These are phyloP conservation scores for Cephonodes hylas DNA, from an alignment of 2,888 invertebrate genomes.

Conservation along the genomic window DNA sequence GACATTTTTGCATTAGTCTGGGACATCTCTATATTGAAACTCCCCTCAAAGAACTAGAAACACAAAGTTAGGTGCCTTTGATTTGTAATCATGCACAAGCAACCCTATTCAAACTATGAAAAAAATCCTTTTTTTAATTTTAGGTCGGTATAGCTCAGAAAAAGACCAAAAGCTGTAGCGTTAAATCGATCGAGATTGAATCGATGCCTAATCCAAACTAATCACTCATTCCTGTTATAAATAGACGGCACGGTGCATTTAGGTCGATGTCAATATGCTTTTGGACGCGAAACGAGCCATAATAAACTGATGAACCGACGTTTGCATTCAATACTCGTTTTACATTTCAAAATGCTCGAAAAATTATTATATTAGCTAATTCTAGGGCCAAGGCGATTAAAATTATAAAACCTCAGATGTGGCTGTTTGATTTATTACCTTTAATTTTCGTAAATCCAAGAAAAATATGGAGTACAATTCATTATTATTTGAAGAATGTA, in stretches of 20 bases:
- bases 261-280: slow-evolving; percentile 53
- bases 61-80: too few relatives aligned
- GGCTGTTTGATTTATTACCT: neutral
- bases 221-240: slow-evolving; percentile 37
- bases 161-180: neutral
- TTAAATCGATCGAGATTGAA: neutral
- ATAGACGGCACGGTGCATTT: slow-evolving; percentile 46
- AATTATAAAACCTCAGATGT: neutral
- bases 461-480: neutral
- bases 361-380: neutral
- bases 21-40: too few relatives aligned
- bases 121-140: too few relatives aligned
- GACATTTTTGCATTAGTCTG: too few relatives aligned
- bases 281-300: slow-evolving; percentile 28
- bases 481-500: too few relatives aligned
- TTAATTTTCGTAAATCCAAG: neutral
- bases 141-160: neutral
- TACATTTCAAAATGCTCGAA: neutral
- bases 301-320: neutral
- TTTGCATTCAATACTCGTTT: neutral
- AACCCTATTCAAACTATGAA: neutral
- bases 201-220: neutral
- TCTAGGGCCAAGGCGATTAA: neutral
- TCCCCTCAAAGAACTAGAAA: too few relatives aligned
- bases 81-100: too few relatives aligned